Evolutionary conservation across 2,888 invertebrate genomes (phyloP).

Genomic region (Hydrotaea cyrtoneurina): DNA sequence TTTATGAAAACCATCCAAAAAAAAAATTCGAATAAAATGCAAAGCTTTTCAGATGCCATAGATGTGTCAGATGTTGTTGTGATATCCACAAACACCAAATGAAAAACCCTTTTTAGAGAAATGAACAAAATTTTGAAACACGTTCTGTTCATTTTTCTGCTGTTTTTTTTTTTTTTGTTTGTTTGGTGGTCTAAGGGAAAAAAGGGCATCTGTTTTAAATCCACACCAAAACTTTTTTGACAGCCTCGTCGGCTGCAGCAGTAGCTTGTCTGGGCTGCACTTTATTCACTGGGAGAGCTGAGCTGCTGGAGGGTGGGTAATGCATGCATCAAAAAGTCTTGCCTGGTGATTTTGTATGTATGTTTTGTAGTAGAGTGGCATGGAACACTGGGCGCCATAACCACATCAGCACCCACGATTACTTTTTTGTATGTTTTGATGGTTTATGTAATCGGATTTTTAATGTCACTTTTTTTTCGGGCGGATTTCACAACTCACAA

Average conservation of each 20-base stretch:
- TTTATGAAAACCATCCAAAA: not conserved
- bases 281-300: constrained; percentile 3
- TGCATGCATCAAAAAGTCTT: not conserved
- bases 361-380: constrained; percentile 2
- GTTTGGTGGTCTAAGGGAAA: not conserved
- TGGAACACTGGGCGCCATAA: constrained; percentile 31
- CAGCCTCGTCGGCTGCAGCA: constrained; percentile 31
- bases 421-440: constrained; percentile 25
- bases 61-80: not conserved
- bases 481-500: not conserved
- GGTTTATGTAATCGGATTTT: constrained; percentile 61
- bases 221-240: constrained; percentile 33
- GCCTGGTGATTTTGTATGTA: not conserved
- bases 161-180: not conserved
- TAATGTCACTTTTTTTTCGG: constrained; percentile 31
- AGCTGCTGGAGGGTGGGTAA: too few relatives aligned
- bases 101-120: not conserved
- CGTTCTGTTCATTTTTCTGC: not conserved
- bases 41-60: constrained; percentile 7
- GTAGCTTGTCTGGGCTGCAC: constrained; percentile 13
- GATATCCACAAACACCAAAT: not conserved
- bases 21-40: too few relatives aligned
- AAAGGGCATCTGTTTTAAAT: constrained; percentile 61
- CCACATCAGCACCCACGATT: constrained; percentile 52
- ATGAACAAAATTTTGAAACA: not conserved